Conservation (phyloP, 37 sponge, comb jelly and placozoan species). For the Halisarca cf. caerulea region DNA sequence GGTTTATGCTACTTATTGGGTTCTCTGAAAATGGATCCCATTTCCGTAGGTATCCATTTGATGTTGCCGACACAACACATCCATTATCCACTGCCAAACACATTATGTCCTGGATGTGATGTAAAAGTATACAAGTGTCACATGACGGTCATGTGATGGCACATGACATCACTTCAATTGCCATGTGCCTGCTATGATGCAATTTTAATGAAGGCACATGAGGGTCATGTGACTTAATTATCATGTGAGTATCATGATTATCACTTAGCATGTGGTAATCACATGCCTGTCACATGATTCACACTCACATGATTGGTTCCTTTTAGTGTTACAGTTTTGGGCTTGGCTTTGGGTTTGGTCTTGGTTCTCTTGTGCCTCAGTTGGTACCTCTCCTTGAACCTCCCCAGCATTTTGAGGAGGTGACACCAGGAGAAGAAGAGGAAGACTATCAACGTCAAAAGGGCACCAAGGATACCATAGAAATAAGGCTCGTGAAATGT, state of each 20-base stretch:
- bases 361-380: not conserved
- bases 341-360: not conserved
- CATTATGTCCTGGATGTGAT: constrained; percentile 8
- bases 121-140: too few species aligned
- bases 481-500: constrained; percentile 4
- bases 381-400: not conserved
- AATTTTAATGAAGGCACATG: too few species aligned
- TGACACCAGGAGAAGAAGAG: constrained; percentile 26
- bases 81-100: not conserved
- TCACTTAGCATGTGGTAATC: not conserved
- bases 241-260: too few species aligned
- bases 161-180: too few species aligned
- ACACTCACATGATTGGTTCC: constrained; percentile 9
- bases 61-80: constrained; percentile 14
- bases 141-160: too few species aligned
- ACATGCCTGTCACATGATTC: not conserved
- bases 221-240: too few species aligned
- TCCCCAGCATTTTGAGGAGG: not conserved
- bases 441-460: not conserved
- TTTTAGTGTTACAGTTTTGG: constrained; percentile 11
- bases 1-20: constrained; percentile 3
- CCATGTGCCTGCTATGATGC: too few species aligned
- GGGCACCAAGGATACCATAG: constrained; percentile 9
- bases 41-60: not conserved
- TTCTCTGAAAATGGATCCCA: constrained; percentile 19